phyloP scores from a whole-genome alignment of 30 jellyfish, hydroid and myxozoan species.

The Aurelia aurita region DNA sequence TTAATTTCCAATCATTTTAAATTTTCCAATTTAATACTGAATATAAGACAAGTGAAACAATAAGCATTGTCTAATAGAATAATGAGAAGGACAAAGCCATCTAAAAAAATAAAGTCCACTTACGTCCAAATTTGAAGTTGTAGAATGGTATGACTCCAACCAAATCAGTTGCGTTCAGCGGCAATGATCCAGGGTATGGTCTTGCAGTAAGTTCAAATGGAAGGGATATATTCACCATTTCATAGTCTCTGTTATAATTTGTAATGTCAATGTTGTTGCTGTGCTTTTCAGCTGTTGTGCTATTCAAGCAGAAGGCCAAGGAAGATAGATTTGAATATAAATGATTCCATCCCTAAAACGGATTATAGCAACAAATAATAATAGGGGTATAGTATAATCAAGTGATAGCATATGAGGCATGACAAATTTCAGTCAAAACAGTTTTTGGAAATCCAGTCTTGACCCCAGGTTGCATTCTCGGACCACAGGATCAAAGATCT shows the following conservation, averaged over 20 bases:
- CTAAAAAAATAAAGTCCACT: background rate
- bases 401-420: too few species aligned
- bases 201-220: constrained; percentile 39
- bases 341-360: constrained; percentile 58
- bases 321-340: constrained; percentile 37
- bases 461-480: too few species aligned
- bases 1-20: too few species aligned
- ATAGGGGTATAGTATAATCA: too few species aligned
- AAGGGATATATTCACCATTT: constrained; percentile 49
- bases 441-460: too few species aligned
- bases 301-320: constrained; percentile 40
- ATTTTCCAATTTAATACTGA: too few species aligned
- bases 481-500: too few species aligned
- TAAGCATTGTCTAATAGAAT: too few species aligned
- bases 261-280: background rate
- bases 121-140: constrained; percentile 52
- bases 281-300: background rate
- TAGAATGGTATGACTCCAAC: constrained; percentile 37
- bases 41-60: too few species aligned
- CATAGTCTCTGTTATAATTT: background rate
- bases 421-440: too few species aligned
- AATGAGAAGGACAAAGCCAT: too few species aligned
- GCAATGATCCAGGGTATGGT: constrained; percentile 45
- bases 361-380: too few species aligned
- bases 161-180: constrained; percentile 25